These are phyloP conservation scores for Calliphora vicina DNA, from an alignment of 1,140 invertebrate species.

Conservation along the genomic window DNA sequence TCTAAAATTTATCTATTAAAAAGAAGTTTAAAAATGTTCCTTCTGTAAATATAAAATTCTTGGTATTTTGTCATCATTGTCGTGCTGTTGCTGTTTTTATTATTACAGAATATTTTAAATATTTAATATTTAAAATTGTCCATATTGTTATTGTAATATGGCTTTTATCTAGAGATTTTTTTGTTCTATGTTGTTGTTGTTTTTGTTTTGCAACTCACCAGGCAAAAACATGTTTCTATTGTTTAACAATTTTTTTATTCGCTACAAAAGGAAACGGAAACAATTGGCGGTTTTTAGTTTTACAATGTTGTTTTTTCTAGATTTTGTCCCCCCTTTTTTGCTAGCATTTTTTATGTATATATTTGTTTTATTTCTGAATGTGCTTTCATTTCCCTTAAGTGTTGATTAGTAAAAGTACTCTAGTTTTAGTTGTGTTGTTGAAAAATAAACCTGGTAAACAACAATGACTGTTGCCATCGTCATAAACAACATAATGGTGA, in stretches of 20 bases:
- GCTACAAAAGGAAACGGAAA: slow-evolving; percentile 9
- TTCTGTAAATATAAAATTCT: no score
- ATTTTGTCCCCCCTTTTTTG: neutral
- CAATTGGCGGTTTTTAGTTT: slow-evolving; percentile 13
- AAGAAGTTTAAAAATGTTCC: no score
- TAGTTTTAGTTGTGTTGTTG: neutral
- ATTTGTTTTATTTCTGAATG: neutral
- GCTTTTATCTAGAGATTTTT: neutral
- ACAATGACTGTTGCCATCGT: neutral
- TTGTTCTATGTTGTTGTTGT: neutral
- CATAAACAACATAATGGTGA: neutral
- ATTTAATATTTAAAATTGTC: neutral
- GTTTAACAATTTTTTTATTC: neutral
- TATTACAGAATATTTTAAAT: no score
- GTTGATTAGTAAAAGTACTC: slow-evolving; percentile 13
- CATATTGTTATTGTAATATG: no score
- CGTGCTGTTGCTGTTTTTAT: neutral
- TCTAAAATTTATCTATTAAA: no score
- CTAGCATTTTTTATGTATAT: neutral
- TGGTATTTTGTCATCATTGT: neutral
- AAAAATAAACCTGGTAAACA: neutral
- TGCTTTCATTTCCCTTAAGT: slow-evolving; percentile 3
- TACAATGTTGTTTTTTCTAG: neutral
- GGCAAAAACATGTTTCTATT: neutral
- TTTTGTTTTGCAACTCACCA: neutral